A percentile compares a stretch with the other conserved stretches of the same genome.
phyloP scores from a whole-genome alignment of 2,113 vertebrate species.

The Macquaria australasica region DNA sequence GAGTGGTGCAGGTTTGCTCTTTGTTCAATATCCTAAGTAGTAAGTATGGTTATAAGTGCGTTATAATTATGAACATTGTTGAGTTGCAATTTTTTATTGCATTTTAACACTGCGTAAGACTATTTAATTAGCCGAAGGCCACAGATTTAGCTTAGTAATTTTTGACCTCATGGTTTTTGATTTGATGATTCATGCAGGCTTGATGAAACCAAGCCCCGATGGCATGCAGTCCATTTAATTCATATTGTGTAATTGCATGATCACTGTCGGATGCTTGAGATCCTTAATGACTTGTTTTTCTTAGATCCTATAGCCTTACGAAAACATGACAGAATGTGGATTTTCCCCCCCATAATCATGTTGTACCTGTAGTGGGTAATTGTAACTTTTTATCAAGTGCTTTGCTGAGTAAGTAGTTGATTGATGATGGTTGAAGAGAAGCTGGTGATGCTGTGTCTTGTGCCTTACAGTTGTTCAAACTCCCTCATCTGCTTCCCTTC shows the following conservation, averaged over 20 bases:
- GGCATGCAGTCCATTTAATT: conserved; percentile 27
- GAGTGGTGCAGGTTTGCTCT: conserved; percentile 59
- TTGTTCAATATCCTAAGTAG: conserved; percentile 37
- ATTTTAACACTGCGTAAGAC: conserved; percentile 62
- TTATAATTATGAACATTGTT: conserved; percentile 51
- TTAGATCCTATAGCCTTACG: conserved; percentile 51
- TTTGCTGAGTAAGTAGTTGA: conserved; percentile 70
- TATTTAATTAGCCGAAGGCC: conserved; percentile 39
- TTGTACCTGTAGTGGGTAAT: conserved; percentile 60
- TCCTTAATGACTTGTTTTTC: conserved; percentile 37
- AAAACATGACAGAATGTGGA: conserved; percentile 35
- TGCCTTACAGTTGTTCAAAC: conserved; percentile 79
- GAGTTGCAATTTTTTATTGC: conserved; percentile 52
- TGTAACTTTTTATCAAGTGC: conserved; percentile 67
- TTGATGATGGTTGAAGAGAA: conserved; percentile 66
- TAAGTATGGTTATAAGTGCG: conserved; percentile 45
- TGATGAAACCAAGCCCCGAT: conserved; percentile 35
- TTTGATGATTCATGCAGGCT: conserved; percentile 35
- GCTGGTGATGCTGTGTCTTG: conserved; percentile 82
- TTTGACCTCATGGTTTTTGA: conserved; percentile 50
- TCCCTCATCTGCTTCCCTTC: conserved; percentile 65
- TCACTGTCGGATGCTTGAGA: conserved; percentile 40
- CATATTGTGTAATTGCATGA: conserved; percentile 34
- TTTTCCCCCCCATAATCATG: conserved; percentile 19
- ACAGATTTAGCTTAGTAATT: conserved; percentile 27